phyloP scores from a whole-genome alignment of 2,888 invertebrate genomes.

The Chrysolina haemoptera region DNA sequence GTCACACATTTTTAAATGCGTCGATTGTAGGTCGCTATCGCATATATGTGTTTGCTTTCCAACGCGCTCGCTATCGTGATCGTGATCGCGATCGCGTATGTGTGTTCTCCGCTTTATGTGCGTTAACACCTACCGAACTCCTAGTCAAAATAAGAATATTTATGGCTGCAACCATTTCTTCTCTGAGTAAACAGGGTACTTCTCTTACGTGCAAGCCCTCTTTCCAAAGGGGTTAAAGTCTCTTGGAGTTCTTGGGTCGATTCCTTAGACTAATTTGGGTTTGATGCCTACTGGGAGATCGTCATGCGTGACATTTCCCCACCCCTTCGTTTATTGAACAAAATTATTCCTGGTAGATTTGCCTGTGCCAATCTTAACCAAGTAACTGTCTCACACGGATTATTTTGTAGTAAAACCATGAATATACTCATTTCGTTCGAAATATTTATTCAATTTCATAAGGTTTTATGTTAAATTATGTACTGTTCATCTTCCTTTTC shows the following conservation, averaged over 20 bases:
- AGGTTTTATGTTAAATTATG: slow-evolving; percentile 40
- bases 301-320: slow-evolving; percentile 45
- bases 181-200: slow-evolving; percentile 34
- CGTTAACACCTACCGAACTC: slow-evolving; percentile 1
- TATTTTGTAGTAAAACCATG: slow-evolving; percentile 17
- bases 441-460: slow-evolving; percentile 39
- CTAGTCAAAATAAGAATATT: slow-evolving; percentile 18
- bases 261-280: slow-evolving; percentile 36
- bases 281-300: slow-evolving; percentile 33
- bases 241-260: slow-evolving; percentile 31
- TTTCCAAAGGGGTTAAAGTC: slow-evolving; percentile 32
- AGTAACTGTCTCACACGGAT: slow-evolving; percentile 19
- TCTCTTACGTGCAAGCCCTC: slow-evolving; percentile 35
- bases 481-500: slow-evolving; percentile 34
- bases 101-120: too few species aligned
- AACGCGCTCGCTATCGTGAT: too few species aligned
- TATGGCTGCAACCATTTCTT: slow-evolving; percentile 28
- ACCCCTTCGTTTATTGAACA: slow-evolving; percentile 46
- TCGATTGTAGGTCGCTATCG: too few species aligned
- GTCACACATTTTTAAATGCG: too few species aligned
- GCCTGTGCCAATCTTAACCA: slow-evolving; percentile 28
- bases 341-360: slow-evolving; percentile 30
- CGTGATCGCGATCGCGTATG: too few species aligned
- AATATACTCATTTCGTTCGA: slow-evolving; percentile 33
- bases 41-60: too few species aligned